These are phyloP conservation scores for Lepus europaeus DNA, from an alignment of 2,113 vertebrate genomes.

Conservation along the genomic window DNA sequence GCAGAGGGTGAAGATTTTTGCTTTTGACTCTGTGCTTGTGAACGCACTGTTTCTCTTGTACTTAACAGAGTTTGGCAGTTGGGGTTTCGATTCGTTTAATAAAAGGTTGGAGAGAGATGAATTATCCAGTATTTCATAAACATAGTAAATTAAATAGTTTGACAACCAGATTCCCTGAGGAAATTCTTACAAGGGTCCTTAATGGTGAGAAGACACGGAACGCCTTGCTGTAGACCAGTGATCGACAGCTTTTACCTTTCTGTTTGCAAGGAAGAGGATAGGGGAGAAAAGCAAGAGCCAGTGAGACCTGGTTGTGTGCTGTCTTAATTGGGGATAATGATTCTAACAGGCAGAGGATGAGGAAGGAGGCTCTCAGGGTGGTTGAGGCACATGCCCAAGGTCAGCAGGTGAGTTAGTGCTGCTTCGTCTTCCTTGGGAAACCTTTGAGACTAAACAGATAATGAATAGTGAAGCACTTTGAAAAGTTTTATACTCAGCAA, in stretches of 20 bases:
- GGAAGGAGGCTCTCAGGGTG: neutral
- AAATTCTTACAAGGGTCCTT: neutral
- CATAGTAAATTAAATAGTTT: conserved; percentile 15
- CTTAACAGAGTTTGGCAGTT: neutral
- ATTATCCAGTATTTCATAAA: conserved; percentile 1
- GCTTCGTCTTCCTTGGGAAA: neutral
- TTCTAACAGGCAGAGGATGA: neutral
- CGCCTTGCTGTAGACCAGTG: neutral
- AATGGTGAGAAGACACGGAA: neutral
- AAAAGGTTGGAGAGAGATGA: neutral
- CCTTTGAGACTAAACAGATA: neutral
- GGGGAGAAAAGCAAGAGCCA: conserved; percentile 34
- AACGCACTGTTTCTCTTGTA: neutral
- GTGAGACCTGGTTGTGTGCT: neutral
- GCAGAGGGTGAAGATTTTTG: neutral
- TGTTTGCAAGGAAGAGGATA: neutral
- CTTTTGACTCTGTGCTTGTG: neutral
- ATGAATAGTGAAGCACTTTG: neutral
- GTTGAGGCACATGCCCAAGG: too few relatives aligned
- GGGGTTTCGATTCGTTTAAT: neutral
- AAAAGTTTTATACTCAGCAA: neutral
- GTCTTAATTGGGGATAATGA: neutral
- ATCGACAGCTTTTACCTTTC: neutral
- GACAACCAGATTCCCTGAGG: neutral
- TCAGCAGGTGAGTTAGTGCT: neutral